Percentiles rank a stretch among this genome's conserved stretches.
Evolutionary conservation across 2,888 invertebrate species (phyloP).

Genomic region (Erebia epiphron): DNA sequence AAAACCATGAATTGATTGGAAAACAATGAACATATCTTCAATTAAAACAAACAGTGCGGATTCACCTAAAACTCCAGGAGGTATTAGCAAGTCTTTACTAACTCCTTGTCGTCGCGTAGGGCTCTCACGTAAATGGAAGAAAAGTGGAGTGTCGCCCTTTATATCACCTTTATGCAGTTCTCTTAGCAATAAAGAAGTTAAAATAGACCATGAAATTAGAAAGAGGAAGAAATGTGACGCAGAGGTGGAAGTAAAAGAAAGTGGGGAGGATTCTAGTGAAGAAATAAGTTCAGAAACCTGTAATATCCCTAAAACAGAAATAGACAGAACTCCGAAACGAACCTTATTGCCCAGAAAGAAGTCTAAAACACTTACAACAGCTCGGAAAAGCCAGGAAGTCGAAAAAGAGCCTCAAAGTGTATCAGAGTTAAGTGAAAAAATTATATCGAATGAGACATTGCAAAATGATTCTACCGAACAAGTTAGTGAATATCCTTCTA

Average conservation of each 20-base stretch:
- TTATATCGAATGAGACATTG: constrained; percentile 8
- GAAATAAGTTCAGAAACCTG: constrained; percentile 29
- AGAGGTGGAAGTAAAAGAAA: constrained; percentile 37
- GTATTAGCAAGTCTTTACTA: constrained; percentile 77
- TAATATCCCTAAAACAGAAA: constrained; percentile 16
- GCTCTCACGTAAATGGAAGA: constrained; percentile 74
- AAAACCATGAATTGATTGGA: constrained; percentile 17
- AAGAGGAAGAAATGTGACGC: constrained; percentile 54
- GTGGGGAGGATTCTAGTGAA: constrained; percentile 27
- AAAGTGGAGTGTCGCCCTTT: constrained; percentile 65
- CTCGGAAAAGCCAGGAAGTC: constrained; percentile 41
- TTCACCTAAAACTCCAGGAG: constrained; percentile 75
- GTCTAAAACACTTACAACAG: constrained; percentile 54
- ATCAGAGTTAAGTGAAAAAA: not conserved
- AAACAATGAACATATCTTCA: constrained; percentile 59
- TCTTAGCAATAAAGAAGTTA: constrained; percentile 42
- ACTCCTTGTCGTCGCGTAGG: constrained; percentile 82
- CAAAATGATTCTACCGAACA: constrained; percentile 1
- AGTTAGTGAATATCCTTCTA: constrained; percentile 31
- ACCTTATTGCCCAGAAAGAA: constrained; percentile 55
- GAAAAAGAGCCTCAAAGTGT: constrained; percentile 21
- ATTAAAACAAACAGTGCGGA: constrained; percentile 54
- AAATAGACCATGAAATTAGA: constrained; percentile 47
- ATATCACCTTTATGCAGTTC: constrained; percentile 60
- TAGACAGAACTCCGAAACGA: constrained; percentile 53